Conservation (phyloP, 2,797 vertebrate genomes). For the Bradypus variegatus region DNA sequence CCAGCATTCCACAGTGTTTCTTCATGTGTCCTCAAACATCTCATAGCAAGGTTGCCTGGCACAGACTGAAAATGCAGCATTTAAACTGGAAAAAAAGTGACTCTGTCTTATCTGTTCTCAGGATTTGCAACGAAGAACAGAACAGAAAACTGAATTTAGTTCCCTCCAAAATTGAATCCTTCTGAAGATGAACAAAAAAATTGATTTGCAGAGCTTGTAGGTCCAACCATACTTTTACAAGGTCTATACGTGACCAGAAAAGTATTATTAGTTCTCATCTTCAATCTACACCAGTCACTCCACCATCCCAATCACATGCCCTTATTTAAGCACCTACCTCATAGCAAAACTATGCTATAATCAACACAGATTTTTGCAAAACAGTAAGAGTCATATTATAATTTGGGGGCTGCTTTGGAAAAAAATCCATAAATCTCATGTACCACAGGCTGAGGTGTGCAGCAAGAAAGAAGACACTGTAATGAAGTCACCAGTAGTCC, state of each 20-base stretch:
- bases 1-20: neutral
- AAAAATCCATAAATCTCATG: conserved; percentile 19
- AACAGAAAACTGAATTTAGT: neutral
- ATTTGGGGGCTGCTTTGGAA: neutral
- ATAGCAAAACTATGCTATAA: neutral
- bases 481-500: neutral
- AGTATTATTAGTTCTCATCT: neutral
- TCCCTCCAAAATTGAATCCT: neutral
- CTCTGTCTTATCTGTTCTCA: neutral
- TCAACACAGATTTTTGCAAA: neutral
- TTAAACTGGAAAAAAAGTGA: neutral
- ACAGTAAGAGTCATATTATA: neutral
- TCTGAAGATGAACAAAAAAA: neutral
- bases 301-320: neutral
- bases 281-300: neutral
- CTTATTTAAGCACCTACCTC: neutral
- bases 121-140: neutral
- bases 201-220: neutral
- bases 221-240: neutral
- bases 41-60: neutral
- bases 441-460: neutral
- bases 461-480: neutral
- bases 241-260: neutral
- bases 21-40: neutral
- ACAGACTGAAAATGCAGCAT: neutral